A percentile compares a stretch with the other conserved stretches of the same genome.
These are phyloP conservation scores for Listrodromus nycthemerus DNA, from an alignment of 2,888 invertebrate species.

Conservation along the genomic window DNA sequence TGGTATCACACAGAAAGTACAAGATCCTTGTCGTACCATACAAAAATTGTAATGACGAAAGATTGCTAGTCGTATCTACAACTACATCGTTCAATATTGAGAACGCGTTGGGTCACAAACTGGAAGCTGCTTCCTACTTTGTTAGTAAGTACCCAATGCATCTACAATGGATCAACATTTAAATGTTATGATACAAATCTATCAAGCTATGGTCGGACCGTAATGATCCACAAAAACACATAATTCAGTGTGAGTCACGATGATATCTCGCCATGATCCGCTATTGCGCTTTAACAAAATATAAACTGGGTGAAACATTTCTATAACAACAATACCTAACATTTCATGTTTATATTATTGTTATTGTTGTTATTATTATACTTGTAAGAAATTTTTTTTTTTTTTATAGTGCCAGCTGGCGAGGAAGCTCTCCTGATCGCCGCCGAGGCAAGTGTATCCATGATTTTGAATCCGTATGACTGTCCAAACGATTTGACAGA, in stretches of 20 bases:
- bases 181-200: not conserved
- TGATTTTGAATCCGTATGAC: constrained; percentile 76
- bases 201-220: not conserved
- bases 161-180: constrained; percentile 8
- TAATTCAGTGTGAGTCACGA: not conserved
- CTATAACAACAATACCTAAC: not conserved
- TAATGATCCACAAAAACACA: not conserved
- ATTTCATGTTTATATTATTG: not conserved
- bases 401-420: constrained; percentile 73
- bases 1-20: constrained; percentile 73
- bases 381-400: constrained; percentile 7
- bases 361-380: not conserved
- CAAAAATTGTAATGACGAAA: constrained; percentile 61
- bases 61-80: constrained; percentile 75
- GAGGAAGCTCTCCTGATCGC: constrained; percentile 70
- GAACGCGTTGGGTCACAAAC: constrained; percentile 66
- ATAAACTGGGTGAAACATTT: not conserved
- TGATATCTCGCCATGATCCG: no score
- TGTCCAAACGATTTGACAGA: constrained; percentile 85
- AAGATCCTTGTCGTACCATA: constrained; percentile 74
- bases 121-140: constrained; percentile 72
- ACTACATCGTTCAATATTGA: constrained; percentile 76
- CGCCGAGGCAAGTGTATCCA: constrained; percentile 75
- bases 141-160: constrained; percentile 75
- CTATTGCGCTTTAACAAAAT: no score